phyloP scores from a whole-genome alignment of 2,888 invertebrate species.

The Apamea sordens region DNA sequence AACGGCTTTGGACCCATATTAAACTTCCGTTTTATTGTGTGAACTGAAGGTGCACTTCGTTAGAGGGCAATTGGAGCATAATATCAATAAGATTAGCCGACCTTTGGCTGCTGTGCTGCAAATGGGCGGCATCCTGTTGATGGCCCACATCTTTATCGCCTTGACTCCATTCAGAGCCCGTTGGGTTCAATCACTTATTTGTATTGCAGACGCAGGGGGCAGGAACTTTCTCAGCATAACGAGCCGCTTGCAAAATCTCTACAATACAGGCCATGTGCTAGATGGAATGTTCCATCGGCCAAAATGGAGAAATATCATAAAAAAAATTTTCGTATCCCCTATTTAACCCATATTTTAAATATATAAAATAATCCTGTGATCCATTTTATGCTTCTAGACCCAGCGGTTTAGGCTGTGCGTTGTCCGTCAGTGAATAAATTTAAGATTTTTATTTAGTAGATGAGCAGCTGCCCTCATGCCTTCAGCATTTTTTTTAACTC shows the following conservation, averaged over 20 bases:
- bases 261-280: background rate
- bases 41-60: conserved; percentile 41
- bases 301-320: background rate
- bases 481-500: background rate
- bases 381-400: too few species aligned
- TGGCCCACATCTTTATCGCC: conserved; percentile 57
- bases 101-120: conserved; percentile 51
- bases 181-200: conserved; percentile 39
- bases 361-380: too few species aligned
- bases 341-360: too few species aligned
- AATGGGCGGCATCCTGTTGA: conserved; percentile 62
- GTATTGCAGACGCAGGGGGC: background rate
- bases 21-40: background rate
- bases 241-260: background rate
- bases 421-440: too few species aligned
- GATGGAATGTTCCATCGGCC: background rate
- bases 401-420: too few species aligned
- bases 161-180: conserved; percentile 56
- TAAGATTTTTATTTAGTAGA: too few species aligned
- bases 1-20: background rate
- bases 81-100: conserved; percentile 47
- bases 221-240: background rate
- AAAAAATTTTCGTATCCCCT: background rate
- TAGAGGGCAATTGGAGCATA: conserved; percentile 31
- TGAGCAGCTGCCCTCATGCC: background rate